Evolutionary conservation across 1,140 invertebrate species (phyloP).

Genomic region (Brachionus plicatilis): DNA sequence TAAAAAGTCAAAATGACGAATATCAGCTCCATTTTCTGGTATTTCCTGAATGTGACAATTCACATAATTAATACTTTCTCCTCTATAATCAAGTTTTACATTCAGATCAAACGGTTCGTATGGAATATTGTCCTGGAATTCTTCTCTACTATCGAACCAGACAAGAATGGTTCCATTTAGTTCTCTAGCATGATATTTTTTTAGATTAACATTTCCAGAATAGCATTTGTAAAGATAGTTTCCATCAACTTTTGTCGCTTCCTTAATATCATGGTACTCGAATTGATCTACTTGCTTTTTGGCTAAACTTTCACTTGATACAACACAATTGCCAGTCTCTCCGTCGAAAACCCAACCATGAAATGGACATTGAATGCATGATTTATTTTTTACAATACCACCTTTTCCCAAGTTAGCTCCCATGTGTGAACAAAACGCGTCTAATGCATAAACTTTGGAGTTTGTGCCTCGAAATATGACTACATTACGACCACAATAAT

Average conservation of each 20-base stretch:
- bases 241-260: background rate
- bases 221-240: constrained; percentile 20
- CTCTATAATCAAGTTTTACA: constrained; percentile 14
- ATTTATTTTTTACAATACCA: constrained; percentile 65
- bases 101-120: constrained; percentile 34
- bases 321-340: constrained; percentile 62
- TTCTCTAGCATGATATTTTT: constrained; percentile 26
- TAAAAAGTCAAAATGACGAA: constrained; percentile 65
- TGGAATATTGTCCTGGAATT: background rate
- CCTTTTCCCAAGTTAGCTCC: constrained; percentile 72
- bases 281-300: background rate
- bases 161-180: constrained; percentile 4
- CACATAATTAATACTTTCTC: constrained; percentile 36
- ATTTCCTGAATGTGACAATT: constrained; percentile 65
- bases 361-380: constrained; percentile 74
- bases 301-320: constrained; percentile 48
- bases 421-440: constrained; percentile 77
- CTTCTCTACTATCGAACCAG: background rate
- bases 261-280: constrained; percentile 33
- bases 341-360: constrained; percentile 72
- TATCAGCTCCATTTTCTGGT: constrained; percentile 82
- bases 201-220: constrained; percentile 15
- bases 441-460: constrained; percentile 62
- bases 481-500: constrained; percentile 63
- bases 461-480: constrained; percentile 63